Evolutionary conservation across 1,140 invertebrate genomes (phyloP), one percentile per base, ranked within the genome.

Genomic region (Tetragnatha versicolor): DNA sequence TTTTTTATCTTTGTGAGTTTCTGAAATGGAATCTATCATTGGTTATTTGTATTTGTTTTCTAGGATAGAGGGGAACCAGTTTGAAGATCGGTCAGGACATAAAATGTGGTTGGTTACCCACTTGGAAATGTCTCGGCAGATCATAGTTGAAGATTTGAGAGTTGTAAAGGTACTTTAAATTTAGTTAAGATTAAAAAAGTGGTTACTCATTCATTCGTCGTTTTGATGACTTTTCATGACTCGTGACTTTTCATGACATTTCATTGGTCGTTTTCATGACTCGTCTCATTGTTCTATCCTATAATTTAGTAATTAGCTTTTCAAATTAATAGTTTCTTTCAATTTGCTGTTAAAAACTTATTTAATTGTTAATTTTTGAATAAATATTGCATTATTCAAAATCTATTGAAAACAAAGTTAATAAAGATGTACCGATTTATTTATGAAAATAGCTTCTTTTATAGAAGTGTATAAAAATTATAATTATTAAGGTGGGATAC

Each of bases 91-190:
- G 68, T 89, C 89, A 12, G 92, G 93, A 80, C 96, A 98, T 85
- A 98, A 98, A 87, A 92, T 97, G 89, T 99, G 97, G 98, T 88
- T 99, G 5, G 96, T 98, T 3, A 87, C 88, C 22, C 89, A 90
- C 83, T 82, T 90, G 37, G 89, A 90, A 84, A 85, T 97, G n/a
- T 93, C 92, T 1, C 88, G 96, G 39, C 91, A 93, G 83, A 86
- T 97, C 0, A 94, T 98, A 82, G 85, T 98, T 0, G 95, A 97
- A 84, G 96, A 98, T 86, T 87, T 99, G 55, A 88, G 93, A 81
- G 95, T 98, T 33, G 94, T 97, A 0, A 97, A 97, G 87, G 86
- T 86, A 81, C 10, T 1, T 31, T 17, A 9, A 14, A 2, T 35
- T 61, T 35, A 61, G n/a, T 35, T 14, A 35, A 61, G 9, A 17